phyloP scores from a whole-genome alignment of 1,140 invertebrate species.

The Trigoniulus corallinus region DNA sequence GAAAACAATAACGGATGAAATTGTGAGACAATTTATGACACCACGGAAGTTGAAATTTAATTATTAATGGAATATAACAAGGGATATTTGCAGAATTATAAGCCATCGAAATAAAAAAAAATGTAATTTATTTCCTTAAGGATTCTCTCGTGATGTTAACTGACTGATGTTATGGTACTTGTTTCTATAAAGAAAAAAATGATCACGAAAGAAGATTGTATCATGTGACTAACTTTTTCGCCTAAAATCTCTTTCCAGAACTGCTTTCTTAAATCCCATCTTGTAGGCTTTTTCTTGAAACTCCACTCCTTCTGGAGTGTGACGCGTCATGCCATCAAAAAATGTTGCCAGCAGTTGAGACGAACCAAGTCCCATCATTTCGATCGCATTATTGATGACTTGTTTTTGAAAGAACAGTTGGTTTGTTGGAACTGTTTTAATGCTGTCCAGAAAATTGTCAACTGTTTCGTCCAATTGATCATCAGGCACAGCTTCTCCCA shows the following conservation, averaged over 20 bases:
- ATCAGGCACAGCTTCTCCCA: slow-evolving; percentile 12
- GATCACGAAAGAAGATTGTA: too few relatives aligned
- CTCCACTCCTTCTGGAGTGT: slow-evolving; percentile 16
- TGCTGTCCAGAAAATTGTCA: slow-evolving; percentile 12
- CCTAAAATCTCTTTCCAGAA: slow-evolving; percentile 17
- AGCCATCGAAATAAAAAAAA: too few relatives aligned
- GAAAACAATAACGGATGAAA: slow-evolving; percentile 67
- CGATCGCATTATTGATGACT: slow-evolving; percentile 17
- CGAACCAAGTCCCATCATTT: slow-evolving; percentile 12
- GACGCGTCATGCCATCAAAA: slow-evolving; percentile 18
- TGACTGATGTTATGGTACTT: too few relatives aligned
- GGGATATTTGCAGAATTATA: too few relatives aligned
- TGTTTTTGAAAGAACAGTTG: slow-evolving; percentile 19
- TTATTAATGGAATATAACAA: too few relatives aligned
- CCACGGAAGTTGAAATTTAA: slow-evolving; percentile 50
- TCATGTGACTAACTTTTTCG: too few relatives aligned
- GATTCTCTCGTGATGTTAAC: too few relatives aligned
- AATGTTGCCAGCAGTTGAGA: slow-evolving; percentile 17
- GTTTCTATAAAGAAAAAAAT: too few relatives aligned
- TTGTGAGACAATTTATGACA: slow-evolving; percentile 66
- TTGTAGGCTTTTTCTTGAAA: slow-evolving; percentile 14
- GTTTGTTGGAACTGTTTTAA: slow-evolving; percentile 16
- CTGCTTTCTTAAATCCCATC: slow-evolving; percentile 17
- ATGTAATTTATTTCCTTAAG: too few relatives aligned
- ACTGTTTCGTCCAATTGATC: slow-evolving; percentile 13